Base-by-base conservation (phyloP, 2,888 invertebrate species). In the Baronia brevicornis region DNA sequence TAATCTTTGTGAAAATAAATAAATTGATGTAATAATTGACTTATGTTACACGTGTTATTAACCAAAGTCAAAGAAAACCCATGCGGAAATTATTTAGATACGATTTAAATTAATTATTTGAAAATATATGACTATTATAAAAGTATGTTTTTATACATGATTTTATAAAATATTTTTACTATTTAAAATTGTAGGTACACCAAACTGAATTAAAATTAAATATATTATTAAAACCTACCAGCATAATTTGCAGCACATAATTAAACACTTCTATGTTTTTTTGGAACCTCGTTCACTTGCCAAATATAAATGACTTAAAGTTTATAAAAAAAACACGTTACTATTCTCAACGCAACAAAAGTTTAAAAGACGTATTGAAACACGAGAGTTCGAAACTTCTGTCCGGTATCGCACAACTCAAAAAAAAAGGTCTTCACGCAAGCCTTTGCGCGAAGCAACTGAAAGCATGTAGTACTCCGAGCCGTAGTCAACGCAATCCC, bases 371-470 rank as follows among this genome's bases (percentile, higher is more conserved):
- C 60, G 67, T 56, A 33, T 45, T 53, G 39, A 49, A 60, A 54
- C 68, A 68, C 63, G 65, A 51, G 62, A 62, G 63, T 67, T 63
- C 69, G 66, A 38, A 80, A 82, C 82, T 82, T 63, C 64, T 69
- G 67, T 65, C 70, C 69, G 63, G 59, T 58, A 60, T 51, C 59
- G 57, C 48, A 36, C 47, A 44, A 56, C 22, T 39, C 47, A 44
- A 44, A 40, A 45, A 51, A 43, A 50, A 46, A 46, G 57, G 67
- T 63, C 67, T 61, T 51, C 64, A 60, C 77, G 66, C 66, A 57
- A 57, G 57, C 64, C 71, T 69, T 60, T 63, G 67, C 80, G 79
- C 74, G 72, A 67, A 51, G 65, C 70, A 60, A 84, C 82, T 84
- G 71, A 75, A 75, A 53, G 58, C 64, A 62, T 60, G 60, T 63